These are phyloP conservation scores for Ictalurus punctatus DNA, from an alignment of 2,113 vertebrate genomes.

Conservation along the genomic window DNA sequence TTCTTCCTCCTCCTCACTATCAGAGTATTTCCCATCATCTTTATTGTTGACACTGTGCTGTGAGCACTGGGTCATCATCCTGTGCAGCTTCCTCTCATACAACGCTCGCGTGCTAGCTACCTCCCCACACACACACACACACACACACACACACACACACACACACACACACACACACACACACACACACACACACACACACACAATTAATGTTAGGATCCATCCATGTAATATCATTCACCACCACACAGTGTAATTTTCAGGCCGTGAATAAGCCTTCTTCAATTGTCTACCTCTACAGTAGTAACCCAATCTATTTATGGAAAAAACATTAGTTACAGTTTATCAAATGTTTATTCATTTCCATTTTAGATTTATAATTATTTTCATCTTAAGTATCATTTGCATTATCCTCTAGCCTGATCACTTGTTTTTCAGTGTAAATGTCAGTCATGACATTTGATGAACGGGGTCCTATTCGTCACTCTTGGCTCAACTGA, in stretches of 20 bases:
- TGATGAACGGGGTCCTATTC: not conserved
- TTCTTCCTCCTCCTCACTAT: constrained; percentile 65
- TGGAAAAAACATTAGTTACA: not conserved
- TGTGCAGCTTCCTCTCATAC: constrained; percentile 79
- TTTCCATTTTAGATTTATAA: too few species aligned
- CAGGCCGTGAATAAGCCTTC: not conserved
- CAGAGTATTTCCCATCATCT: constrained; percentile 61
- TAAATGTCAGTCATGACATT: not conserved
- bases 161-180: constrained; percentile 14
- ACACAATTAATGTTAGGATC: not conserved
- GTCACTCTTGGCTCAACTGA: not conserved
- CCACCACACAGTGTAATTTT: not conserved
- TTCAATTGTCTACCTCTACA: not conserved
- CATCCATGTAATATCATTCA: not conserved
- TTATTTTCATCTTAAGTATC: not conserved
- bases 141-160: not conserved
- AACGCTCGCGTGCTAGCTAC: constrained; percentile 78
- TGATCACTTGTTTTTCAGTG: not conserved
- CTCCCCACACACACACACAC: constrained; percentile 32
- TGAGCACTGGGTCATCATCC: constrained; percentile 61
- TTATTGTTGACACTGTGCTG: constrained; percentile 48
- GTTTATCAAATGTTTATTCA: not conserved
- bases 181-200: constrained; percentile 43
- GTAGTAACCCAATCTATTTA: not conserved
- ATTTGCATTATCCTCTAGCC: not conserved